Percentiles rank a stretch among this genome's conserved stretches.
These are phyloP conservation scores for Tokudaia tokunoshimensis DNA, from an alignment of 2,797 vertebrate species.

Conservation along the genomic window DNA sequence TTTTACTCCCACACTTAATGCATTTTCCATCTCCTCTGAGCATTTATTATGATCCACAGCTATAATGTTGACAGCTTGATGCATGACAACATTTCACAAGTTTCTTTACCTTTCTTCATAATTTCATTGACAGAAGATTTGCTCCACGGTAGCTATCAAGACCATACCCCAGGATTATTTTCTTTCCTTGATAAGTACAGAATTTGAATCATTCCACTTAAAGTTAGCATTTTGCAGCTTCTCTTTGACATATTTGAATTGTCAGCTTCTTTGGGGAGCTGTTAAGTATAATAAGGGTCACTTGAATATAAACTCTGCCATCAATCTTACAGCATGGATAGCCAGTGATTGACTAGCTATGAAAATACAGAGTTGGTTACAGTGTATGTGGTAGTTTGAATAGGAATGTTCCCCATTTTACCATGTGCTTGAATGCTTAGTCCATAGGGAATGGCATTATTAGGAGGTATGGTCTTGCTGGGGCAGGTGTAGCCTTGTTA, in stretches of 20 bases:
- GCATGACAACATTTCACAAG: not conserved
- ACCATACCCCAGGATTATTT: not conserved
- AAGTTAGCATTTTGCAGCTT: not conserved
- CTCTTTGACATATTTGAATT: not conserved
- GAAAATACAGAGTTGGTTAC: not conserved
- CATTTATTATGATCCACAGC: not conserved
- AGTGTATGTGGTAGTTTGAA: not conserved
- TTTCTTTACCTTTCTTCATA: not conserved
- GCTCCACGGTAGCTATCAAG: not conserved
- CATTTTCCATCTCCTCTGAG: not conserved
- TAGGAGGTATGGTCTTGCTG: not conserved
- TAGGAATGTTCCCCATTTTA: not conserved
- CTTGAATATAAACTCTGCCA: not conserved
- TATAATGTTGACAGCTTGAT: not conserved
- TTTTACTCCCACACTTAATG: not conserved
- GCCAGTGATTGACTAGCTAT: not conserved
- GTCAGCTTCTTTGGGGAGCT: not conserved
- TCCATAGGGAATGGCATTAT: not conserved
- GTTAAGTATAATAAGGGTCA: not conserved
- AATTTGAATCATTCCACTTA: not conserved
- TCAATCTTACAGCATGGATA: not conserved
- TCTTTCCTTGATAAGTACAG: not conserved
- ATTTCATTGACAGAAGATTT: not conserved
- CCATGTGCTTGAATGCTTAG: not conserved
- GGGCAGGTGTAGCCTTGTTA: not conserved